Evolutionary conservation across 2,888 invertebrate species (phyloP).

Genomic region (Acronicta aceris): DNA sequence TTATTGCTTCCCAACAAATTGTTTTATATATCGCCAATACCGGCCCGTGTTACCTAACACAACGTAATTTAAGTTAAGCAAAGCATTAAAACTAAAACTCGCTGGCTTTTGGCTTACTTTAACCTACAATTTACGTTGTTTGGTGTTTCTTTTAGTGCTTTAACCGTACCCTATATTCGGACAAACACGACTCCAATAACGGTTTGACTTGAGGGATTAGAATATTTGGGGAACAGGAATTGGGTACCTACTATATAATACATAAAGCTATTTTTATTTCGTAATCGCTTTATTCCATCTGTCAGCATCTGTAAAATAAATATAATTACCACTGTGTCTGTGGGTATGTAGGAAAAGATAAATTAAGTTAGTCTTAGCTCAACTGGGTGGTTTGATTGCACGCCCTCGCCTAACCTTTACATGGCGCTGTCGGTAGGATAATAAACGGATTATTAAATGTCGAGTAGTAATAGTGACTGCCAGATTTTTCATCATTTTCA

Average conservation of each 20-base stretch:
- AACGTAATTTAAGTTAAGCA: conserved; percentile 36
- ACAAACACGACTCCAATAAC: conserved; percentile 19
- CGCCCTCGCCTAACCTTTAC: too few relatives aligned
- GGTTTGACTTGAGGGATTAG: conserved; percentile 8
- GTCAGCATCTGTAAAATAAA: too few relatives aligned
- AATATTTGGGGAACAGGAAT: background rate
- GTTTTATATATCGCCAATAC: conserved; percentile 50
- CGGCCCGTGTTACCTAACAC: conserved; percentile 31
- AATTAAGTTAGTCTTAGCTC: too few relatives aligned
- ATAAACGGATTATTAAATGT: too few relatives aligned
- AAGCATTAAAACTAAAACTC: conserved; percentile 40
- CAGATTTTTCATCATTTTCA: too few relatives aligned
- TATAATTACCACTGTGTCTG: too few relatives aligned
- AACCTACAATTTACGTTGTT: conserved; percentile 31
- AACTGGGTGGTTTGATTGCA: too few relatives aligned
- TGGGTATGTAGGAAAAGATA: too few relatives aligned
- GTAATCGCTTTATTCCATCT: too few relatives aligned
- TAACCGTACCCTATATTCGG: conserved; percentile 7
- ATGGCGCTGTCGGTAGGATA: too few relatives aligned
- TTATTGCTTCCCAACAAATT: conserved; percentile 56
- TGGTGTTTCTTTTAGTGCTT: conserved; percentile 13
- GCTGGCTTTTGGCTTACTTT: conserved; percentile 34
- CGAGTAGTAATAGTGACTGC: too few relatives aligned
- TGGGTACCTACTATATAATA: too few relatives aligned
- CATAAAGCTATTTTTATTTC: background rate